Conservation (phyloP, 2,888 invertebrate genomes). For the Morinoia aosen region DNA sequence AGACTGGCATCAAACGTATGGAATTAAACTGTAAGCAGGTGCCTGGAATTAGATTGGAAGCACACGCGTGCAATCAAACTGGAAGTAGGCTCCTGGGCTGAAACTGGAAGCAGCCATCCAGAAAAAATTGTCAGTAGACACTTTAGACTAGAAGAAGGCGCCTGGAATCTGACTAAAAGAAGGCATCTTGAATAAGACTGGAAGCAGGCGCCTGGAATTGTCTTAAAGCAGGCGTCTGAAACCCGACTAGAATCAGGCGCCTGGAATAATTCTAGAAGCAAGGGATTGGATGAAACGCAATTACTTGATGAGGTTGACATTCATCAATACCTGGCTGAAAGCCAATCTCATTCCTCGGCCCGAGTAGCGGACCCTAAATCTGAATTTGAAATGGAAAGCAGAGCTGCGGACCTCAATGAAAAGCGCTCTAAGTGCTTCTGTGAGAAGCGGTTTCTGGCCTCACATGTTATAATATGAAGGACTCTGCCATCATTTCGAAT, state of each 20-base stretch:
- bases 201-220: not conserved
- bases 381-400: conserved; percentile 1
- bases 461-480: not conserved
- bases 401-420: not conserved
- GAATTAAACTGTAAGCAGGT: too few relatives aligned
- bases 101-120: not conserved
- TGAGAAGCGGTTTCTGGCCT: not conserved
- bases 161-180: not conserved
- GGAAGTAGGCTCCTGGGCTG: not conserved
- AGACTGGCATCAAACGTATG: not conserved
- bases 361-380: not conserved
- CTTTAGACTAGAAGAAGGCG: not conserved
- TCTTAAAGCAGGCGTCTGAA: not conserved
- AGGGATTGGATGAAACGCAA: not conserved
- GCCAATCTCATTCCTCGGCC: conserved; percentile 19
- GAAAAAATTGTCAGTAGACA: too few relatives aligned
- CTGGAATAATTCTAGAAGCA: not conserved
- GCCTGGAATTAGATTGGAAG: not conserved
- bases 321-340: conserved; percentile 22
- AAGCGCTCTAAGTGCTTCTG: not conserved
- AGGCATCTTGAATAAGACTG: not conserved
- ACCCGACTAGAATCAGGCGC: not conserved
- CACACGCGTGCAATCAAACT: not conserved
- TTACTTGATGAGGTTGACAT: conserved; percentile 1
- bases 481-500: not conserved